Base-by-base conservation (phyloP, 2,888 invertebrate species). In the Drosophila quinaria region DNA sequence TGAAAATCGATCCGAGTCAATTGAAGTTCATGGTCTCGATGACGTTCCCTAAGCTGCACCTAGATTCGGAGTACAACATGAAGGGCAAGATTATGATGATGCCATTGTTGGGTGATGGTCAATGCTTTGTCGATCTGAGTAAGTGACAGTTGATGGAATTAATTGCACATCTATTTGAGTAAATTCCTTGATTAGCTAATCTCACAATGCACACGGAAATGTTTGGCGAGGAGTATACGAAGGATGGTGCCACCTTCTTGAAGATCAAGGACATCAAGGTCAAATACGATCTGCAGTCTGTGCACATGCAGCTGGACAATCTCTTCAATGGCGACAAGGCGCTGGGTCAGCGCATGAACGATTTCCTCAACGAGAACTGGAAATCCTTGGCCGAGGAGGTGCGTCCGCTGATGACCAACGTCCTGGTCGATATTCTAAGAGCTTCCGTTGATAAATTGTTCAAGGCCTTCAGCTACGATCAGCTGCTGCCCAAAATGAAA, bases 311-410 rank as follows among this genome's bases (percentile, higher is more conserved):
- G 72, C 92, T 97, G 51, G 95, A 95, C 17, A 95, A 96, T 92
- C 93, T 97, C 1, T 96, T 96, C 86, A 95, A 96, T 69, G 96
- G 95, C 0, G 96, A 97, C 75, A 93, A 93, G 60, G 94, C 95
- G 68, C 91, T 96, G 60, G 96, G 96, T 31, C 94, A 94, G 19
- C 94, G 95, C 2, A 95, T 96, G 95, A 97, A 97, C 90, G 91
- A 94, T 33, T 96, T 96, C 90, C 91, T 97, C 22, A 97, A 96
- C 87, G 95, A 96, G 50, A 96, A 97, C 90, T 97, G 96, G 96
- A 94, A 94, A 81, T 94, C 94, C 33, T 93, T 97, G 1, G 94
- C 95, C 0, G 94, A 94, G 31, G 96, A 97, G 84, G 93, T 97
- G 4, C 95, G 95, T 81, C 95, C 95, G 0, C 94, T 95, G 0